These are phyloP conservation scores for Nycticorax nycticorax DNA, from an alignment of 2,113 vertebrate species.

Conservation along the genomic window DNA sequence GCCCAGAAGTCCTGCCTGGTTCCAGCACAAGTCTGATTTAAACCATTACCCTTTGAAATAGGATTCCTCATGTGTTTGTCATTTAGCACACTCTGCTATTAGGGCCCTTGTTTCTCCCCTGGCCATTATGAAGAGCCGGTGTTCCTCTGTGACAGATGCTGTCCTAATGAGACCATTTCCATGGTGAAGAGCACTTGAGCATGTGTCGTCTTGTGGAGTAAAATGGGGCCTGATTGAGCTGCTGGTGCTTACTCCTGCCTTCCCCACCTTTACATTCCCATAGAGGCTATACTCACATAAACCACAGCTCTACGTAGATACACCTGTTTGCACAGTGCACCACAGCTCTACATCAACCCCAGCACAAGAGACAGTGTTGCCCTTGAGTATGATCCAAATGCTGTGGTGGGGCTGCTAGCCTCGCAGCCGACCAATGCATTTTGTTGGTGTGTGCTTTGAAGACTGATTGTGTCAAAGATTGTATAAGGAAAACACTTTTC, in stretches of 20 bases:
- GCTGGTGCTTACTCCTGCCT: background rate
- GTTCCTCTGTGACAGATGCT: background rate
- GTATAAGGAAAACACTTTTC: background rate
- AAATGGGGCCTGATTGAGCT: background rate
- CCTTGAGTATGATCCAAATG: no score
- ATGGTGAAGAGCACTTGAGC: background rate
- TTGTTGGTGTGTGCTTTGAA: background rate
- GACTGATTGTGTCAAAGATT: background rate
- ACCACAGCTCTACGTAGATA: background rate
- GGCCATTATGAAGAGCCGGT: background rate
- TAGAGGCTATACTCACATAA: background rate
- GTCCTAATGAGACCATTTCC: background rate
- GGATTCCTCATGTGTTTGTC: background rate
- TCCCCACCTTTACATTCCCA: background rate
- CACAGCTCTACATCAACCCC: background rate
- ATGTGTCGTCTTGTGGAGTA: background rate
- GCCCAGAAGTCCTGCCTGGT: background rate
- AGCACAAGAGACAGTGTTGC: fast-evolving
- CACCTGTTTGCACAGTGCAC: background rate
- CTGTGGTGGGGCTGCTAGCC: background rate
- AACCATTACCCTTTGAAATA: background rate
- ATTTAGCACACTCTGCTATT: background rate
- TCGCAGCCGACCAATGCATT: background rate
- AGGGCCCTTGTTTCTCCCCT: background rate
- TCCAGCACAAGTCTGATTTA: background rate